These are phyloP conservation scores for Prosopocoilus inquinatus DNA, from an alignment of 2,888 invertebrate genomes.

Conservation along the genomic window DNA sequence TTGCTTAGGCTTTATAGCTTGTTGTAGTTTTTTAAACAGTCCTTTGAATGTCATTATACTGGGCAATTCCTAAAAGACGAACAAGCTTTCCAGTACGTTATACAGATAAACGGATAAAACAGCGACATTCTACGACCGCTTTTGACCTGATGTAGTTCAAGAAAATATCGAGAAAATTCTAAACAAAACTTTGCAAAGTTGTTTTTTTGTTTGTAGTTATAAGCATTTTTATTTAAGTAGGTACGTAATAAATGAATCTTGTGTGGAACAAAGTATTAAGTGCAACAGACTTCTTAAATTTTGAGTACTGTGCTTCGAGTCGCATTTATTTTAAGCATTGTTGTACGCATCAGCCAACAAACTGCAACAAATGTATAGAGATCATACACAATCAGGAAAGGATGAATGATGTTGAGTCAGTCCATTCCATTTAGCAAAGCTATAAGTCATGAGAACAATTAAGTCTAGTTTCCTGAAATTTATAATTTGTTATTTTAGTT, in stretches of 20 bases:
- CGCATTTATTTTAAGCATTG: neutral
- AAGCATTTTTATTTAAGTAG: constrained; percentile 63
- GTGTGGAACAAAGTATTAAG: constrained; percentile 62
- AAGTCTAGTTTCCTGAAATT: constrained; percentile 58
- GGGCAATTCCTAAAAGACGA: no score
- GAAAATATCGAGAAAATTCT: no score
- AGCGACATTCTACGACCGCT: no score
- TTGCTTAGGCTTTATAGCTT: no score
- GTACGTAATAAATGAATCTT: constrained; percentile 70
- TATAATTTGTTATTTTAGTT: constrained; percentile 18
- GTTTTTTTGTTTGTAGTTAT: no score
- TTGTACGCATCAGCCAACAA: neutral
- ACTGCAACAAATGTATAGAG: no score
- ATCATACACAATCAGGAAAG: constrained; percentile 37
- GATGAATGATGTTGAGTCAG: constrained; percentile 67
- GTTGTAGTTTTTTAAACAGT: no score
- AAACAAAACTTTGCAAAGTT: no score
- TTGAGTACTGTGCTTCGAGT: constrained; percentile 36
- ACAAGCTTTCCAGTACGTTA: no score
- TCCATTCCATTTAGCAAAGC: constrained; percentile 65
- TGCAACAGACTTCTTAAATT: constrained; percentile 55
- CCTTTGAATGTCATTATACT: no score
- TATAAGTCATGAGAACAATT: constrained; percentile 72
- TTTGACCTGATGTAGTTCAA: no score
- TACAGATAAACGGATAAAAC: no score